phyloP scores from a whole-genome alignment of 2,888 invertebrate genomes.

The Acrobasis suavella region DNA sequence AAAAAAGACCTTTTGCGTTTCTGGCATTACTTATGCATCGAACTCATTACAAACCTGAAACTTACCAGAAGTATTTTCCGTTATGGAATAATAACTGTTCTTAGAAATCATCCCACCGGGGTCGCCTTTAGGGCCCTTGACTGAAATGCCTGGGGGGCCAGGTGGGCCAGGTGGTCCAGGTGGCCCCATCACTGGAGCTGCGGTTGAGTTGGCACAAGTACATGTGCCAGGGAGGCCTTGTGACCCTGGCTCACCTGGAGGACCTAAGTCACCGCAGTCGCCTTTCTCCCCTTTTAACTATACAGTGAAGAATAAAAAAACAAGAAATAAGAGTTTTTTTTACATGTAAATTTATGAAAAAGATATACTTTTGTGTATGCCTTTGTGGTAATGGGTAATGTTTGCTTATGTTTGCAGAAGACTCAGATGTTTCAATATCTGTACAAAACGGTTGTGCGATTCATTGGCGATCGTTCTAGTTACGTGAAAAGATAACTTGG shows the following conservation, averaged over 20 bases:
- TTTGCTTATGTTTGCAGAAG: too few relatives aligned
- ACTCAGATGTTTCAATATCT: too few relatives aligned
- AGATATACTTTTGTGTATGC: too few relatives aligned
- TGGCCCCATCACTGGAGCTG: conserved; percentile 39
- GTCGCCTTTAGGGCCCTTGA: conserved; percentile 63
- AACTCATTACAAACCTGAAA: not conserved
- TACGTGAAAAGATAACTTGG: too few relatives aligned
- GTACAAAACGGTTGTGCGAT: too few relatives aligned
- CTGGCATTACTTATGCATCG: too few relatives aligned
- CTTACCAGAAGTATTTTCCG: conserved; percentile 29
- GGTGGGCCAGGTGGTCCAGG: conserved; percentile 54
- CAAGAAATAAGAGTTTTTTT: too few relatives aligned
- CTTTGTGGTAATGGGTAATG: too few relatives aligned
- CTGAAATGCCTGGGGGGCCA: conserved; percentile 51
- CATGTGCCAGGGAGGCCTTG: conserved; percentile 45
- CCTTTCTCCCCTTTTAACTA: conserved; percentile 67
- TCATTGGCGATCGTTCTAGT: too few relatives aligned
- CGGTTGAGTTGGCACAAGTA: conserved; percentile 34
- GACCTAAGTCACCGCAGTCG: conserved; percentile 51
- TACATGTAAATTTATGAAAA: too few relatives aligned
- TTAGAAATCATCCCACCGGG: conserved; percentile 45
- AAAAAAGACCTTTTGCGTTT: too few relatives aligned
- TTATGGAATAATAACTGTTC: conserved; percentile 32
- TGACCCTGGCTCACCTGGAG: conserved; percentile 45
- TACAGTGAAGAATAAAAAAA: conserved; percentile 20